These are phyloP conservation scores for Agonopterix subpropinquella DNA, from an alignment of 2,888 invertebrate genomes.

Conservation along the genomic window DNA sequence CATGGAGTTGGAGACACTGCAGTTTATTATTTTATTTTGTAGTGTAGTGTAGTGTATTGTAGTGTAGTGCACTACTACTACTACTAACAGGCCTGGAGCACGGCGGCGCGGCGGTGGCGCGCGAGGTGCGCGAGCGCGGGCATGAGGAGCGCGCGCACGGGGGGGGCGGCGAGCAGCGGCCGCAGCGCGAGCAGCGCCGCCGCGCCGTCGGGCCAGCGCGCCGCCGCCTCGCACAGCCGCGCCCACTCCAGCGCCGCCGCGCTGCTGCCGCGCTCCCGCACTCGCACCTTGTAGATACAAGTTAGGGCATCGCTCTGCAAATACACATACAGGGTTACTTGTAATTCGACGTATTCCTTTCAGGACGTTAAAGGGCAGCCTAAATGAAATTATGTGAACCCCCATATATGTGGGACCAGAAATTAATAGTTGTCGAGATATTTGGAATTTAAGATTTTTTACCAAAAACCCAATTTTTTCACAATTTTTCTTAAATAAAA, in stretches of 20 bases:
- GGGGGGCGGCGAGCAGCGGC: slow-evolving; percentile 25
- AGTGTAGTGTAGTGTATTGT: neutral
- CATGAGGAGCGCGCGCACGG: slow-evolving; percentile 33
- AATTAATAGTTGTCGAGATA: too few species aligned
- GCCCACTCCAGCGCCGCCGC: slow-evolving; percentile 24
- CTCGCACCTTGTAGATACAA: slow-evolving; percentile 32
- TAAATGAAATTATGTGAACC: too few species aligned
- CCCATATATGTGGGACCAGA: too few species aligned
- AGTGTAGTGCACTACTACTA: neutral
- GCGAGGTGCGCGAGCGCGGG: slow-evolving; percentile 59
- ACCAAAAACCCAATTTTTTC: too few species aligned
- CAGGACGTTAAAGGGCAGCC: too few species aligned
- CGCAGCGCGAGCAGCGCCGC: slow-evolving; percentile 29
- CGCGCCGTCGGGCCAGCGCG: slow-evolving; percentile 31
- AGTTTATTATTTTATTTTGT: too few species aligned
- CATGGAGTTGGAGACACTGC: too few species aligned
- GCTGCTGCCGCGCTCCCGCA: slow-evolving; percentile 23
- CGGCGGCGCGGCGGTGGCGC: slow-evolving; percentile 38
- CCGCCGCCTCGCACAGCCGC: slow-evolving; percentile 23
- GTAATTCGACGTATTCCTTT: too few species aligned
- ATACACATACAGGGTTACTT: too few species aligned
- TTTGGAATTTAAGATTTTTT: too few species aligned
- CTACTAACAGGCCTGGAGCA: slow-evolving; percentile 47
- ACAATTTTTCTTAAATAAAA: too few species aligned
- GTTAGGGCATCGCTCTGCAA: slow-evolving; percentile 43